phyloP scores from a whole-genome alignment of 2,113 vertebrate species.

The Rhynchomys soricoides region DNA sequence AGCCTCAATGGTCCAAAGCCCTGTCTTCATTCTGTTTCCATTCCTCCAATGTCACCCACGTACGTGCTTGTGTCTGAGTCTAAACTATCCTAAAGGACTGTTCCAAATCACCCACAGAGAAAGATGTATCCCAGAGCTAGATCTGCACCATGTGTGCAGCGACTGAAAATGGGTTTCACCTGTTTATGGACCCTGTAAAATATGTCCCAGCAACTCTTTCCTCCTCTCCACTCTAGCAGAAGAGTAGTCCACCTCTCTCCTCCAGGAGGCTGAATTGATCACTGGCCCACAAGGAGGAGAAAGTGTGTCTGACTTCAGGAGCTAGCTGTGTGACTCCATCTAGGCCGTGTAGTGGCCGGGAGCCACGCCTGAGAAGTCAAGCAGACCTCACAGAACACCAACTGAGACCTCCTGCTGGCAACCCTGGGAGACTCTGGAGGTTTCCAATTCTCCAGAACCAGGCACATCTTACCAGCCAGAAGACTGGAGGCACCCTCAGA shows the following conservation, averaged over 20 bases:
- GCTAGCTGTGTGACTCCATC: background rate
- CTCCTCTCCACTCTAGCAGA: background rate
- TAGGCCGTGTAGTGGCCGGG: background rate
- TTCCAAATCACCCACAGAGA: background rate
- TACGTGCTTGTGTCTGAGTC: background rate
- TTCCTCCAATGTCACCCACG: background rate
- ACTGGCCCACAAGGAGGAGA: background rate
- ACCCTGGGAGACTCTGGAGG: background rate
- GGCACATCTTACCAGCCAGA: background rate
- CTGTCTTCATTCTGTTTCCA: background rate
- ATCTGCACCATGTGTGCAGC: background rate
- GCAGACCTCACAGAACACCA: background rate
- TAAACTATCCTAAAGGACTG: background rate
- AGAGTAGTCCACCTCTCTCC: background rate
- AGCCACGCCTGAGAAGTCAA: background rate
- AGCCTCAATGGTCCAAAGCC: background rate
- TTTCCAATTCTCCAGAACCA: background rate
- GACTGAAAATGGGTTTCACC: background rate
- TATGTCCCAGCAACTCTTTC: background rate
- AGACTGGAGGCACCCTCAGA: background rate
- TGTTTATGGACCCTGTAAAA: background rate
- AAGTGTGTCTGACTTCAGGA: background rate
- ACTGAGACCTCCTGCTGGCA: background rate
- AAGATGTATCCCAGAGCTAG: background rate
- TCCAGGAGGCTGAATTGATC: background rate